Evolutionary conservation across 1,140 invertebrate species (phyloP).

Genomic region (Camponotus pennsylvanicus): DNA sequence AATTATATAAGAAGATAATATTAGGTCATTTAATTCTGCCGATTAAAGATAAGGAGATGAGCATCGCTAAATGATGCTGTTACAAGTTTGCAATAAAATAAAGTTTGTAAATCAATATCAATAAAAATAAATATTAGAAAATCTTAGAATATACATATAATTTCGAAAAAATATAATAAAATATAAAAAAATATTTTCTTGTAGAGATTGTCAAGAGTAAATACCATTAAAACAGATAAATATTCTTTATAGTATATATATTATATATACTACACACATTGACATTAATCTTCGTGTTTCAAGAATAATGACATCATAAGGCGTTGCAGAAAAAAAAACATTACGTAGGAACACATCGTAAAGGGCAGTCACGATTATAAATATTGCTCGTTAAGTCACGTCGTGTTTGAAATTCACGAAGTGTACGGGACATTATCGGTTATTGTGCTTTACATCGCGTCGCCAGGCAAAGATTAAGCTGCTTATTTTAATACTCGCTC

Average conservation of each 20-base stretch:
- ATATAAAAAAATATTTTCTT: not conserved
- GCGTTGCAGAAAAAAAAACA: not conserved
- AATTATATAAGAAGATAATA: constrained; percentile 21
- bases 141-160: not conserved
- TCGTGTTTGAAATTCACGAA: constrained; percentile 24
- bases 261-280: not conserved
- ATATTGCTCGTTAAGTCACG: constrained; percentile 62
- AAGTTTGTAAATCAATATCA: not conserved
- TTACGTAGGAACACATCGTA: not conserved
- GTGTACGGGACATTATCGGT: constrained; percentile 36
- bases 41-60: not conserved
- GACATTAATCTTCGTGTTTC: not conserved
- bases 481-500: constrained; percentile 31
- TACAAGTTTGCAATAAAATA: not conserved
- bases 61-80: not conserved
- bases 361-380: constrained; percentile 29
- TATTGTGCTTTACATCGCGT: constrained; percentile 43
- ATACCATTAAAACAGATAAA: not conserved
- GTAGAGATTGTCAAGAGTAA: not conserved
- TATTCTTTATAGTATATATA: too few species aligned
- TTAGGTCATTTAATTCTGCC: not conserved
- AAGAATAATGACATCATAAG: constrained; percentile 11
- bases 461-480: constrained; percentile 45
- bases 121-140: not conserved
- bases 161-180: not conserved